Base-by-base conservation (phyloP, 1,140 invertebrate genomes). In the Megalopta genalis region DNA sequence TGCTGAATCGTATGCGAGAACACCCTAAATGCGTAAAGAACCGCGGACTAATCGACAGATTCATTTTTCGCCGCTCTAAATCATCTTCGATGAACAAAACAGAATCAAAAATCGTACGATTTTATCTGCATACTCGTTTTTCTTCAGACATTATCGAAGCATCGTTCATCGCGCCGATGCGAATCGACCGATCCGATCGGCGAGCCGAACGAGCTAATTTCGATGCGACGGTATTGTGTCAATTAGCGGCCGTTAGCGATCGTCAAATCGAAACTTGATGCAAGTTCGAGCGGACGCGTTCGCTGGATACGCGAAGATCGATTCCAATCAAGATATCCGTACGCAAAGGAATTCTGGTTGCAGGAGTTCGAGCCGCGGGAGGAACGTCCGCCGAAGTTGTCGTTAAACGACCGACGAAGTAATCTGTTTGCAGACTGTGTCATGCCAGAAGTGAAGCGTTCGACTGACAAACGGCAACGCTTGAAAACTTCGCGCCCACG, bases 341-440 rank as follows among this genome's bases (percentile, higher is more conserved):
- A 16, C 14, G 25, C 16, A 49, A 68, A 37, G 46, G 49, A 52
- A 32, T 37, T 37, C 27, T n/a, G 18, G 7, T 54, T 21, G 21
- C 49, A 37, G 49, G 46, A 18, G 67, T 69, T 69, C 49, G 16
- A 23, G 52, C 66, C 46, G 49, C 7, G 4, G n/a, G 6, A 18
- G n/a, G 66, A 52, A 52, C 46, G 14, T 54, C 46, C 46, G 16
- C 25, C 27, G 16, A 57, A 54, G 67, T 54, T 69, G 25, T 23
- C 39, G 27, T 32, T 32, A 57, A 69, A 69, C 67, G 49, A 54
- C 67, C 67, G 49, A 27, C 46, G 27, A 69, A 69, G 67, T 39
- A 69, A 69, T 57, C 67, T 57, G 49, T 37, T 69, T 57, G 39
- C 39, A n/a, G 39, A 25, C 27, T 37, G 14, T n/a, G 39, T 8